These are phyloP conservation scores for Patella depressa DNA, from an alignment of 2,888 invertebrate species.

Conservation along the genomic window DNA sequence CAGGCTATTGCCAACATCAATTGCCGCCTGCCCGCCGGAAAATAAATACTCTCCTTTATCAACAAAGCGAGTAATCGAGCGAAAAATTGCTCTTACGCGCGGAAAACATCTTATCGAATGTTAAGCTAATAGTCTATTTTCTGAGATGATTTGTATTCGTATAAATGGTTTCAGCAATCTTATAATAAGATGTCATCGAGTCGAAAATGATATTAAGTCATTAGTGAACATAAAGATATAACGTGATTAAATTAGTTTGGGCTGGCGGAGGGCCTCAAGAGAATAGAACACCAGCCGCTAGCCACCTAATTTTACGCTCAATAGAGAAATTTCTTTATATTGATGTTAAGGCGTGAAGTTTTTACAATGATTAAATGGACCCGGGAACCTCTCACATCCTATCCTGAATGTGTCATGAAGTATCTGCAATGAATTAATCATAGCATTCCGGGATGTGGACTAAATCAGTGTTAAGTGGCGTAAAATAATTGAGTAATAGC, in stretches of 20 bases:
- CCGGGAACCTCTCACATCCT: slow-evolving; percentile 22
- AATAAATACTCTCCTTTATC: slow-evolving; percentile 30
- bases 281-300: slow-evolving; percentile 9
- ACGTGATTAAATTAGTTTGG: slow-evolving; percentile 38
- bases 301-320: slow-evolving; percentile 40
- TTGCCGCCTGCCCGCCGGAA: slow-evolving; percentile 20
- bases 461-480: slow-evolving; percentile 39
- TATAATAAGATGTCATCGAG: slow-evolving; percentile 30
- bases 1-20: slow-evolving; percentile 22
- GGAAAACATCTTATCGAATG: slow-evolving; percentile 32
- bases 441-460: slow-evolving; percentile 27
- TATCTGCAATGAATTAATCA: slow-evolving; percentile 34
- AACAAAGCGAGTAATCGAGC: slow-evolving; percentile 31
- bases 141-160: slow-evolving; percentile 36
- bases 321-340: slow-evolving; percentile 41
- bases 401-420: slow-evolving; percentile 26
- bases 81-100: slow-evolving; percentile 36
- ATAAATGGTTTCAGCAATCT: slow-evolving; percentile 30
- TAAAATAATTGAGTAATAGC: slow-evolving; percentile 37
- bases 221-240: slow-evolving; percentile 34
- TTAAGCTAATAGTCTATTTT: slow-evolving; percentile 36
- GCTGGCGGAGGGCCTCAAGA: neutral
- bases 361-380: slow-evolving; percentile 42
- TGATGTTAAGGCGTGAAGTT: slow-evolving; percentile 40
- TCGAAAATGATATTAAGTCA: slow-evolving; percentile 35